Evolutionary conservation across 2,113 vertebrate genomes (phyloP).

Genomic region (Psittacula cyanocephala): DNA sequence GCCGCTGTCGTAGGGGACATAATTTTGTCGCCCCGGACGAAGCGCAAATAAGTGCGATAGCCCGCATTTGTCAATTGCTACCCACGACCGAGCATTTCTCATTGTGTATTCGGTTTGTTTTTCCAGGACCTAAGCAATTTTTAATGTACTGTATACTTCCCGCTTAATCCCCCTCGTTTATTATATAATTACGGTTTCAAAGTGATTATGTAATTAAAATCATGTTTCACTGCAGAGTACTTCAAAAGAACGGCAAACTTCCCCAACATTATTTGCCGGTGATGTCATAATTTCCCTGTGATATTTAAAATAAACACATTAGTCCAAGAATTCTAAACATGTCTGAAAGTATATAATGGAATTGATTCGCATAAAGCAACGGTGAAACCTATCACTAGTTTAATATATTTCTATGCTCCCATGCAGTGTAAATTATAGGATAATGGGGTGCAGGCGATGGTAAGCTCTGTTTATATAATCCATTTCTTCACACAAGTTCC

Average conservation of each 20-base stretch:
- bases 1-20: neutral
- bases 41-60: neutral
- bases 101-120: conserved; percentile 80
- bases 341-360: conserved; percentile 83
- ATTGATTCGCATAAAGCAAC: conserved; percentile 88
- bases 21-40: neutral
- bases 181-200: conserved; percentile 91
- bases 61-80: neutral
- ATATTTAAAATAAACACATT: conserved; percentile 99
- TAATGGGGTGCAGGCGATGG: conserved; percentile 95
- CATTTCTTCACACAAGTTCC: conserved; percentile 96
- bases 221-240: conserved; percentile 81
- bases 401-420: conserved; percentile 89
- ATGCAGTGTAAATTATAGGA: conserved; percentile 97
- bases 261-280: conserved; percentile 83
- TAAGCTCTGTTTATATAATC: conserved; percentile 96
- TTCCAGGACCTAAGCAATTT: conserved; percentile 80
- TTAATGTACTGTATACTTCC: conserved; percentile 85
- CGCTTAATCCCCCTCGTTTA: conserved; percentile 85
- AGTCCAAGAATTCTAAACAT: conserved; percentile 91
- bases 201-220: conserved; percentile 94
- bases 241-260: conserved; percentile 82
- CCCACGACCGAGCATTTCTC: conserved; percentile 49
- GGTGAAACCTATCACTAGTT: conserved; percentile 83
- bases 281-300: conserved; percentile 93